Percentiles rank a stretch among this genome's conserved stretches.
Conservation (phyloP, 2,888 invertebrate genomes). For the Junonia oenone region DNA sequence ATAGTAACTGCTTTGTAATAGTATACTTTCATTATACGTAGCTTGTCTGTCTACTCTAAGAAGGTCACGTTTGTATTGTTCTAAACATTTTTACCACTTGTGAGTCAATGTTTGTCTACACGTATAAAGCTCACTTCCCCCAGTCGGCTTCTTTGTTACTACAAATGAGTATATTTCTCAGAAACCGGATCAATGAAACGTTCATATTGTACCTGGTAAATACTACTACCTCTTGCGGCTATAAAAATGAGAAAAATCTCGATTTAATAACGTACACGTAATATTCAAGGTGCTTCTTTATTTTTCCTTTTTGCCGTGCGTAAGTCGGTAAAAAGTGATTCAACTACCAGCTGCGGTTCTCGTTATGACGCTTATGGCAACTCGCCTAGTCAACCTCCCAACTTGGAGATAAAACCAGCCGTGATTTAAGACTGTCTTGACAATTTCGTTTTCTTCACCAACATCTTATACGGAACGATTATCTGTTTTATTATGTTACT, state of each 20-base stretch:
- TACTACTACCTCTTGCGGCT: neutral
- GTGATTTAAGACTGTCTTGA: neutral
- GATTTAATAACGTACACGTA: neutral
- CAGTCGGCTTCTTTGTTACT: neutral
- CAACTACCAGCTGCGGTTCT: slow-evolving; percentile 24
- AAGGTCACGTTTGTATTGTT: too few species aligned
- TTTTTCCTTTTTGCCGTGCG: slow-evolving; percentile 17
- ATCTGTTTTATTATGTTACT: neutral
- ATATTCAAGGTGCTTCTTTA: neutral
- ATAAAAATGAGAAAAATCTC: neutral
- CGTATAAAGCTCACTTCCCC: too few species aligned
- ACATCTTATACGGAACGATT: neutral
- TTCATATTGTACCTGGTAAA: neutral
- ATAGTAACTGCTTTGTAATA: too few species aligned
- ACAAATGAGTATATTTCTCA: neutral
- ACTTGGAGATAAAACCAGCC: slow-evolving; percentile 6
- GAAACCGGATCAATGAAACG: neutral
- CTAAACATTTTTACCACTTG: too few species aligned
- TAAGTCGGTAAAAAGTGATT: slow-evolving; percentile 23
- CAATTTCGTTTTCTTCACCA: neutral
- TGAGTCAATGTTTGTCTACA: too few species aligned
- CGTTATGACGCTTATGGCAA: slow-evolving; percentile 25
- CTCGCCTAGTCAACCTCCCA: slow-evolving; percentile 21
- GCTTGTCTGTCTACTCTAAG: too few species aligned
- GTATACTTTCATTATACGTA: too few species aligned